These are phyloP conservation scores for Sminthopsis crassicaudata DNA, from an alignment of 2,113 vertebrate genomes.

Conservation along the genomic window DNA sequence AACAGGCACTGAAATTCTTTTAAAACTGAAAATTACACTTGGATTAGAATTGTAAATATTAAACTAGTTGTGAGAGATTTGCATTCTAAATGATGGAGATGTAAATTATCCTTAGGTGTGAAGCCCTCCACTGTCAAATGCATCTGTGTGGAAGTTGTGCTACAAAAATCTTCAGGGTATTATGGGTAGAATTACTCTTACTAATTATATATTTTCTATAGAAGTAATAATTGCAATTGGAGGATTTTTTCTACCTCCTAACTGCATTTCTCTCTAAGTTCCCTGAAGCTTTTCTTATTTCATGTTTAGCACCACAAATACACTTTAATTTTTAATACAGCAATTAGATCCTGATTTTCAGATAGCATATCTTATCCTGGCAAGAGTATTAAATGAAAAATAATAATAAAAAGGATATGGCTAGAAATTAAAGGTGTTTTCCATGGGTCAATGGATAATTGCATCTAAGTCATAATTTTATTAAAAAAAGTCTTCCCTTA, in stretches of 20 bases:
- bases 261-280: background rate
- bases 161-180: background rate
- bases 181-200: background rate
- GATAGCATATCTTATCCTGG: background rate
- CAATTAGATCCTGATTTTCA: background rate
- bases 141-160: background rate
- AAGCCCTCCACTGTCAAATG: background rate
- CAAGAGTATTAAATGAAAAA: background rate
- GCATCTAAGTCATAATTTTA: background rate
- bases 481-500: background rate
- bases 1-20: background rate
- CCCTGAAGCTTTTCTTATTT: conserved; percentile 3
- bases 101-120: background rate
- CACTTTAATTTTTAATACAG: background rate
- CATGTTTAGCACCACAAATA: conserved; percentile 8
- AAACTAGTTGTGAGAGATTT: background rate
- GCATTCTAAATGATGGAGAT: background rate
- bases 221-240: conserved; percentile 1
- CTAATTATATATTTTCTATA: conserved; percentile 29
- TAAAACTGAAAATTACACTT: background rate
- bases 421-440: background rate
- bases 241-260: background rate
- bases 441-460: conserved; percentile 6
- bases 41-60: background rate
- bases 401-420: background rate